Conservation (phyloP, 2,113 vertebrate species). For the Forbesichthys papilliferus region DNA sequence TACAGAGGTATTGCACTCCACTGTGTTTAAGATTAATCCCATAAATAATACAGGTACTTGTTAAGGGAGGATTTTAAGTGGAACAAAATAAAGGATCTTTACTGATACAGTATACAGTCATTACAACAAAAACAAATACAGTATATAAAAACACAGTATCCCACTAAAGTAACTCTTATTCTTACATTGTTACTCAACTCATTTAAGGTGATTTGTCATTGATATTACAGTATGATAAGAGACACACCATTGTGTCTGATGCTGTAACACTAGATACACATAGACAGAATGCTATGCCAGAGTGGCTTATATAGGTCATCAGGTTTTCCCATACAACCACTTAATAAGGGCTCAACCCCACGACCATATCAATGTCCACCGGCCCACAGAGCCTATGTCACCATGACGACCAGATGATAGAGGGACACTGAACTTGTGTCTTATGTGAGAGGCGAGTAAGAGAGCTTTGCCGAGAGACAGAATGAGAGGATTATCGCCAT, state of each 20-base stretch:
- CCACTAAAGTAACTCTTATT: too few relatives aligned
- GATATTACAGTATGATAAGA: neutral
- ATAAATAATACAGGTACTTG: too few relatives aligned
- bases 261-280: neutral
- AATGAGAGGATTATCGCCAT: constrained; percentile 36
- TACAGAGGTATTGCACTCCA: too few relatives aligned
- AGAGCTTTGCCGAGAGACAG: neutral
- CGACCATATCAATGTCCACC: neutral
- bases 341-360: neutral
- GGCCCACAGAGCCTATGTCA: constrained; percentile 12
- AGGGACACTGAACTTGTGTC: constrained; percentile 18
- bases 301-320: neutral
- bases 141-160: neutral
- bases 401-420: constrained; percentile 31
- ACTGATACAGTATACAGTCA: neutral
- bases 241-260: neutral
- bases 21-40: too few relatives aligned
- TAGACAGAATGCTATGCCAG: neutral
- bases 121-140: neutral
- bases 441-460: constrained; percentile 2
- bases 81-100: too few relatives aligned
- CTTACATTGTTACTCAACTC: neutral
- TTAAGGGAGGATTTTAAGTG: too few relatives aligned
- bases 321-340: neutral
- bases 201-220: neutral